These are phyloP conservation scores for Eilema depressum DNA, from an alignment of 2,888 invertebrate genomes.

Conservation along the genomic window DNA sequence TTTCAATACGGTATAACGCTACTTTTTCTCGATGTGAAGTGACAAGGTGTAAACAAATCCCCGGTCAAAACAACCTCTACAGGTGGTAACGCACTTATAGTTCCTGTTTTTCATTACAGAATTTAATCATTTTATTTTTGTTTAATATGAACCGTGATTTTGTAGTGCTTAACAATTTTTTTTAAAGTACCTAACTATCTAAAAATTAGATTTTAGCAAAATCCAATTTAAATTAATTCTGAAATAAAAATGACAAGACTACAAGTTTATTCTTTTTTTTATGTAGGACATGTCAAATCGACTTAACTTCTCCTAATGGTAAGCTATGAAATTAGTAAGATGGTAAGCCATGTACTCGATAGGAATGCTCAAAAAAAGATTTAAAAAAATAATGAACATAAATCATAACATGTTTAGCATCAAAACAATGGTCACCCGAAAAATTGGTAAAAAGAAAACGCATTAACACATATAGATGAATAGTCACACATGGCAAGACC, in stretches of 20 bases:
- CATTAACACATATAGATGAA: conserved; percentile 87
- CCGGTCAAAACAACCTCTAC: not conserved
- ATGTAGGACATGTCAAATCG: too few species aligned
- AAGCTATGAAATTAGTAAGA: too few species aligned
- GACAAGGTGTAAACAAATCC: not conserved
- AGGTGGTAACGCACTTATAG: not conserved
- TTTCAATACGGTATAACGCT: not conserved
- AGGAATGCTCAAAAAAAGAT: not conserved
- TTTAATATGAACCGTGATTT: not conserved
- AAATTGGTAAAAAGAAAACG: conserved; percentile 88
- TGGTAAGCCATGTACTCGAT: too few species aligned
- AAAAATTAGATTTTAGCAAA: not conserved
- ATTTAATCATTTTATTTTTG: not conserved
- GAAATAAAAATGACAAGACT: not conserved
- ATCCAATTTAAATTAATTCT: not conserved
- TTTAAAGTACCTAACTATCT: not conserved
- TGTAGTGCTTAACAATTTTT: not conserved
- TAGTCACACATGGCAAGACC: conserved; percentile 74
- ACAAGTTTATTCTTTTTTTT: not conserved
- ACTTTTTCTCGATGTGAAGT: not conserved
- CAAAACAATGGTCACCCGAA: conserved; percentile 66
- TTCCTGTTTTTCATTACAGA: not conserved
- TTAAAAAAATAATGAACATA: not conserved
- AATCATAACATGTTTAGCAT: conserved; percentile 1
- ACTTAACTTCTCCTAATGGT: too few species aligned